phyloP scores from a whole-genome alignment of 2,888 invertebrate genomes.

The Atrina japonica region DNA sequence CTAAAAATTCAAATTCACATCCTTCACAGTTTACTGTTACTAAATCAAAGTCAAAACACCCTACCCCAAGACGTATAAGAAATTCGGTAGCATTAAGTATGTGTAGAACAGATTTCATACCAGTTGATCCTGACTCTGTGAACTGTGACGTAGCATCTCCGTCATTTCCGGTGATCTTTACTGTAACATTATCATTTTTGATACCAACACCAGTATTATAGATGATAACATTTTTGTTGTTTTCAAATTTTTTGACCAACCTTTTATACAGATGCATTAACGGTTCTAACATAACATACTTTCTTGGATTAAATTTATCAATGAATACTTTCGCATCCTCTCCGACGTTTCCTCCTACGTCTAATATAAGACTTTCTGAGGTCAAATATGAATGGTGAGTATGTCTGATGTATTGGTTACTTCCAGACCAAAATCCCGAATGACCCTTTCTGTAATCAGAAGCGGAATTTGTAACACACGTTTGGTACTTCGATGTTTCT shows the following conservation, averaged over 20 bases:
- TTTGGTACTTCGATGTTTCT: too few relatives aligned
- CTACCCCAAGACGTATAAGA: conserved; percentile 49
- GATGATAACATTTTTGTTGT: conserved; percentile 14
- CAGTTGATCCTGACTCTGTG: conserved; percentile 35
- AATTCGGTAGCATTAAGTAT: conserved; percentile 53
- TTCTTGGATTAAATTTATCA: conserved; percentile 28
- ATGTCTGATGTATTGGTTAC: conserved; percentile 31
- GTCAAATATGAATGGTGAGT: conserved; percentile 34
- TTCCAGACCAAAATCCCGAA: conserved; percentile 29
- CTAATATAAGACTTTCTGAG: conserved; percentile 33
- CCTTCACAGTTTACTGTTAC: conserved; percentile 61
- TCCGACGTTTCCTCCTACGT: conserved; percentile 45
- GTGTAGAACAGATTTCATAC: conserved; percentile 38
- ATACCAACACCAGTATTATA: conserved; percentile 51
- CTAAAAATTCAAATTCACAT: conserved; percentile 57
- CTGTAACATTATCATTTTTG: conserved; percentile 48
- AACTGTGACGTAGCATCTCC: conserved; percentile 52
- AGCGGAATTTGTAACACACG: conserved; percentile 24
- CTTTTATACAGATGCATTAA: conserved; percentile 20
- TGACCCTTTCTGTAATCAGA: conserved; percentile 18
- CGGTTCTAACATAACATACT: conserved; percentile 41
- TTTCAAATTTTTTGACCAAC: conserved; percentile 26
- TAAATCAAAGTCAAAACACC: conserved; percentile 51
- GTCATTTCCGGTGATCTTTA: conserved; percentile 48
- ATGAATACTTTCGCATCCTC: conserved; percentile 35